These are phyloP conservation scores for Gymnodraco acuticeps DNA, from an alignment of 2,797 vertebrate species.

Conservation along the genomic window DNA sequence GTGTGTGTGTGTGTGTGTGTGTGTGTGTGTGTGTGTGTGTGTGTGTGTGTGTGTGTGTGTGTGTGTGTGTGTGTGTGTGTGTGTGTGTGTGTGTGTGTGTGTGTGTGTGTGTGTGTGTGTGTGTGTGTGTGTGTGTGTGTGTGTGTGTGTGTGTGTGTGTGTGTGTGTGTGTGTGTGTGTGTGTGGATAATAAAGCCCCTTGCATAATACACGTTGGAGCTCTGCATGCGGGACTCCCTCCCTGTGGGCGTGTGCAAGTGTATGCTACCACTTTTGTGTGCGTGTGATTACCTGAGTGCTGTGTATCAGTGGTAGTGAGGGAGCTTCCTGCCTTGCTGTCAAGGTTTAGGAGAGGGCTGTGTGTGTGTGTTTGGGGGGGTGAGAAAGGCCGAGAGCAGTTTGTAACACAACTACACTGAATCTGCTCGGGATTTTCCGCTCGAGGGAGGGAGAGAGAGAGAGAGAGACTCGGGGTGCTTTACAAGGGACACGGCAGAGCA, in stretches of 20 bases:
- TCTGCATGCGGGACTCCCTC: conserved; percentile 85
- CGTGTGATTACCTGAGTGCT: conserved; percentile 65
- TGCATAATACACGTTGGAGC: conserved; percentile 86
- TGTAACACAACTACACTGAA: conserved; percentile 61
- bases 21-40: conserved; percentile 51
- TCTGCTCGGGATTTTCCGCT: conserved; percentile 71
- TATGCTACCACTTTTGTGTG: conserved; percentile 59
- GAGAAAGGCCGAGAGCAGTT: conserved; percentile 64
- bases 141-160: conserved; percentile 6
- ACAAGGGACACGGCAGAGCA: conserved; percentile 55
- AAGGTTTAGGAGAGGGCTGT: conserved; percentile 57
- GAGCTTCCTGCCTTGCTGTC: conserved; percentile 71
- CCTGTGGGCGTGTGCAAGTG: conserved; percentile 80
- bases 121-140: conserved; percentile 51
- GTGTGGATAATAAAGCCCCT: conserved; percentile 73
- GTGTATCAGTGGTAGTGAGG: conserved; percentile 73
- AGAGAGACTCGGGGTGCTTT: conserved; percentile 63
- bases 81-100: conserved; percentile 30
- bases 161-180: conserved; percentile 38
- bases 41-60: conserved; percentile 13
- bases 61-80: conserved; percentile 40
- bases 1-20: conserved; percentile 39
- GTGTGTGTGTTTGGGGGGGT: conserved; percentile 7
- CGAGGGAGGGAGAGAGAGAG: conserved; percentile 30
- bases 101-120: conserved; percentile 45